Evolutionary conservation across 2,888 invertebrate species (phyloP).

Genomic region (Entomobrya proxima): DNA sequence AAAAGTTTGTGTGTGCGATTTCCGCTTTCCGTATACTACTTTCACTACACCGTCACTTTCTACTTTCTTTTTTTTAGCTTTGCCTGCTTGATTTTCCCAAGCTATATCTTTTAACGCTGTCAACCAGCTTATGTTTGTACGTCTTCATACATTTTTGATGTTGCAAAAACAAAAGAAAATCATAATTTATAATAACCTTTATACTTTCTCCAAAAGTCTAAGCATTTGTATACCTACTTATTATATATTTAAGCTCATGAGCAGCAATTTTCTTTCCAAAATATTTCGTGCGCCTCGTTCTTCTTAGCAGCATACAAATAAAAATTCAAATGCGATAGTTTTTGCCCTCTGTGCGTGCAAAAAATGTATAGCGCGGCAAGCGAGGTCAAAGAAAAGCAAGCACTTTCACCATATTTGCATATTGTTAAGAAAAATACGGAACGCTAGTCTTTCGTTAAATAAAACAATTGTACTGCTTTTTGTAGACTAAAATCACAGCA

Average conservation of each 20-base stretch:
- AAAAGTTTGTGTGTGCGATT: too few relatives aligned
- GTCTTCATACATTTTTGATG: too few relatives aligned
- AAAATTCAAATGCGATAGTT: conserved; percentile 22
- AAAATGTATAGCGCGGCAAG: not conserved
- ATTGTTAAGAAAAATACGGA: not conserved
- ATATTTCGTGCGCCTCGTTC: not conserved
- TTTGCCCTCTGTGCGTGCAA: conserved; percentile 38
- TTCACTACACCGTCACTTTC: too few relatives aligned
- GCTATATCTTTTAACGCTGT: too few relatives aligned
- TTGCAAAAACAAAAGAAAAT: too few relatives aligned
- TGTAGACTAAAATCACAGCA: not conserved
- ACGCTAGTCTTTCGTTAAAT: not conserved
- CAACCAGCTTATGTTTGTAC: too few relatives aligned
- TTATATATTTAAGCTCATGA: not conserved
- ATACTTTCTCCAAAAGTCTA: too few relatives aligned
- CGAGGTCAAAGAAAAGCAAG: not conserved
- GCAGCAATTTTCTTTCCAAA: not conserved
- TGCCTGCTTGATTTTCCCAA: too few relatives aligned
- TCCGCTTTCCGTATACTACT: too few relatives aligned
- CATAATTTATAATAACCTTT: too few relatives aligned
- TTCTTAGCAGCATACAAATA: not conserved
- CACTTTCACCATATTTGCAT: not conserved
- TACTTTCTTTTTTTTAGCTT: too few relatives aligned
- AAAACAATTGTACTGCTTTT: conserved; percentile 16
- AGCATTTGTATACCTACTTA: not conserved